Evolutionary conservation across 2,888 invertebrate genomes (phyloP), one percentile per base, ranked within the genome.

Genomic region (Aleiodes alternator): DNA sequence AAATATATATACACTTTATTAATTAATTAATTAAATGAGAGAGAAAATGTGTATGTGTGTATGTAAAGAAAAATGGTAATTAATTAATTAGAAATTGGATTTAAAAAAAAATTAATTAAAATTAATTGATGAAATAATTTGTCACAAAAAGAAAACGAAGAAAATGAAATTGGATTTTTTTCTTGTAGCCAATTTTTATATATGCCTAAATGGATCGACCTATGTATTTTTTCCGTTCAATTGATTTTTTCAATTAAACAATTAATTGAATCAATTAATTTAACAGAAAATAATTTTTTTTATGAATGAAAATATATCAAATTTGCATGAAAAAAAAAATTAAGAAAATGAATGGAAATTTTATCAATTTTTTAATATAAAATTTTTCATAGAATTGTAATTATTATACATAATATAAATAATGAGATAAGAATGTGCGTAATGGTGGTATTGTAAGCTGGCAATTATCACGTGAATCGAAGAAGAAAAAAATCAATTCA

Each of bases 141-240:
- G 16, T 64, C 64, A 77, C 76, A 78, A 69, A 75, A 48, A 72
- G 38, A 59, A 76, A 73, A 72, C 77, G 76, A 73, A 77, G 23
- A 70, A 73, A 75, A 69, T 72, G 31, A 77, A 85, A 86, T 86
- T 86, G 84, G 87, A 87, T 88, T 88, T 88, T 87, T 88, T 86
- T 23, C 23, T 87, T 87, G 85, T 86, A 87, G 85, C 85, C 86
- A 87, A 64, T 87, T 88, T 88, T 88, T 87, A 88, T 86, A 87
- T 86, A 84, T 9, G 43, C 43, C 84, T 85, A 87, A 87, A 82
- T 43, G 9, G 84, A 85, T 78, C 84, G 85, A 86, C 86, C 84
- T 87, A 84, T 80, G 80, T 84, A 85, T 86, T 86, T 80, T 79
- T 77, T 78, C 75, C 14, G 23, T 8, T n/a, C 6, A 29, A 16